Base-by-base conservation (phyloP, 1,140 invertebrate species). In the Heliconius eleuchia region DNA sequence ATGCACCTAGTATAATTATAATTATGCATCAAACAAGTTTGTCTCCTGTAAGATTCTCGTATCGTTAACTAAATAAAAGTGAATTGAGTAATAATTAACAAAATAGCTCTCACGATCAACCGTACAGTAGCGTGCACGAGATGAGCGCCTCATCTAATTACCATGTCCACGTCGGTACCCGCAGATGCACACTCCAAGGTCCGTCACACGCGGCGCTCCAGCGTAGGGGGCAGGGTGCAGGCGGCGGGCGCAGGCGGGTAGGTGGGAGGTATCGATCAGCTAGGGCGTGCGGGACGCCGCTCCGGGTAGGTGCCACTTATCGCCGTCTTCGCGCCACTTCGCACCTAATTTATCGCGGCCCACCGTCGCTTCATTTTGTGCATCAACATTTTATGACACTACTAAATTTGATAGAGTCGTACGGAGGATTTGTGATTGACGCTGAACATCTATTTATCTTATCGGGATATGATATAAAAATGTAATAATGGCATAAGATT, bases 281-380 rank as follows among this genome's bases (percentile, higher is more conserved):
- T 76, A 50, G 37, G 77, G 77, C 55, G 73, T 30, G 75, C 76
- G 77, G 80, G 74, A 72, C 66, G 82, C 80, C 74, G 83, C 34
- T 7, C 34, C 34, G 34, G 60, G 78, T 81, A 83, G 84, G 85
- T 85, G 85, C 87, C 90, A 91, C 89, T 92, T 91, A 91, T 89
- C 89, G 88, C 86, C 87, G 87, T 92, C 91, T 91, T 92, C 89
- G 88, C 91, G 88, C 89, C 89, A 89, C 90, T 92, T 92, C 89
- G 86, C 91, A 90, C 90, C 89, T 89, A 92, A 92, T 92, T 92
- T 90, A 91, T 89, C 89, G 91, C 90, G 85, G 83, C 83, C 82
- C 83, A 84, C 88, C 84, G 88, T 91, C 86, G 86, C 78, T 85
- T 78, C 76, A 73, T 60, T 73, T 55, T 74, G 78, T 60, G 77